Conservation (phyloP, 1,140 invertebrate genomes). For the Drosophila erecta region DNA sequence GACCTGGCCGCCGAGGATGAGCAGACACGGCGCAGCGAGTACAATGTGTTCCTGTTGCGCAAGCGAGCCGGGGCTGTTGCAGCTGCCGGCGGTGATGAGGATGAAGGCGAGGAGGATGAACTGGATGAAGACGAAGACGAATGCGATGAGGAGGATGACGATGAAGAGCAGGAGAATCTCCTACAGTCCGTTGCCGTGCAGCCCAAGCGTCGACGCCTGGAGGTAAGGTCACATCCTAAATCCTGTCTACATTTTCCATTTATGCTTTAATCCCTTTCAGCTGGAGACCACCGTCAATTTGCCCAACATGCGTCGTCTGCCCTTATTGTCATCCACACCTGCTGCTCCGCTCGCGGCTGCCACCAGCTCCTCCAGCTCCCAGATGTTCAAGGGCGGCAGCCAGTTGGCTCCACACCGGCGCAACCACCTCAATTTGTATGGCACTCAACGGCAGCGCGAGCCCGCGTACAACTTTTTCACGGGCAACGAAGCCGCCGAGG, state of each 20-base stretch:
- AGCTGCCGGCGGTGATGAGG: slow-evolving; percentile 5
- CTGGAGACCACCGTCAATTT: slow-evolving; percentile 32
- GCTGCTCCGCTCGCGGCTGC: slow-evolving; percentile 29
- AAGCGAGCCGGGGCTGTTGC: slow-evolving; percentile 19
- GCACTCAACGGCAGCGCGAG: slow-evolving; percentile 58
- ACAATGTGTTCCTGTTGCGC: slow-evolving; percentile 55
- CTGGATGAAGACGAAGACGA: slow-evolving; percentile 48
- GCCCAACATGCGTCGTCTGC: slow-evolving; percentile 43
- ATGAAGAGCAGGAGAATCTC: slow-evolving; percentile 46
- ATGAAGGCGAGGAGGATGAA: slow-evolving; percentile 27
- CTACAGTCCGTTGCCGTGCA: neutral
- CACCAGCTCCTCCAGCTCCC: slow-evolving; percentile 9
- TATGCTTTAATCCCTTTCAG: neutral
- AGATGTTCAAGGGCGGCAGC: slow-evolving; percentile 9
- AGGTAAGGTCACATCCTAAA: slow-evolving; percentile 13
- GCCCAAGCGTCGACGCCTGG: slow-evolving; percentile 33
- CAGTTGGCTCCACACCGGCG: slow-evolving; percentile 46
- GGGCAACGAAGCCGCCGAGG: slow-evolving; percentile 57
- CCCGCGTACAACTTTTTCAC: slow-evolving; percentile 64
- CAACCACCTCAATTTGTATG: slow-evolving; percentile 54
- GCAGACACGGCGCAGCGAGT: slow-evolving; percentile 65
- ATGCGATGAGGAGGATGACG: slow-evolving; percentile 53
- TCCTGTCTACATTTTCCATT: neutral
- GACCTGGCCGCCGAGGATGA: slow-evolving; percentile 69
- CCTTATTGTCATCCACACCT: slow-evolving; percentile 52